phyloP scores from a whole-genome alignment of 2,113 vertebrate species.

The Fukomys damarensis region DNA sequence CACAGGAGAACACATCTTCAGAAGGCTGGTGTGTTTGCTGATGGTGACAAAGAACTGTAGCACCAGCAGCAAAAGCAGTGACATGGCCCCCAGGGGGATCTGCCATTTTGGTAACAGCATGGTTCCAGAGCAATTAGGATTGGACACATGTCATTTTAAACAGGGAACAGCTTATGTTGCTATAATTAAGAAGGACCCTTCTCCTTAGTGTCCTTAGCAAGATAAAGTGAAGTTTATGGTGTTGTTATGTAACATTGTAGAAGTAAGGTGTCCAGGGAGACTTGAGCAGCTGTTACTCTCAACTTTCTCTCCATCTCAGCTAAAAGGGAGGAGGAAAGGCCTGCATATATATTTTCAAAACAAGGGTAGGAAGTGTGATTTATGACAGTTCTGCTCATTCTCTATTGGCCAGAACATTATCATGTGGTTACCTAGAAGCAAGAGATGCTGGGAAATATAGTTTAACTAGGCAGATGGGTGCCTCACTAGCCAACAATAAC shows the following conservation, averaged over 20 bases:
- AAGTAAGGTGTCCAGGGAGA: background rate
- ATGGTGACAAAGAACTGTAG: background rate
- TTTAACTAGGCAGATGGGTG: background rate
- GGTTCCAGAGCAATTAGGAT: background rate
- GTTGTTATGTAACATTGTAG: background rate
- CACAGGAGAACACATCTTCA: background rate
- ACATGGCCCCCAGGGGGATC: background rate
- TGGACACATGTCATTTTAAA: background rate
- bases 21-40: background rate
- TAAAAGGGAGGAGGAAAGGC: background rate
- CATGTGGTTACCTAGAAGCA: background rate
- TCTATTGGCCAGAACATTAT: background rate
- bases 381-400: background rate
- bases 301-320: background rate
- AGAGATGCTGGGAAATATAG: slow-evolving; percentile 5
- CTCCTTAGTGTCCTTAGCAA: background rate
- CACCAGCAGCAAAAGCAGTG: background rate
- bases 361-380: background rate
- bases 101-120: background rate
- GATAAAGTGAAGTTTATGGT: background rate
- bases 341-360: background rate
- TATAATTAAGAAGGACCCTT: background rate
- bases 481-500: background rate
- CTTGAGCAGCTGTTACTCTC: background rate
- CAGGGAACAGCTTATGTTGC: background rate